These are phyloP conservation scores for Nesidiocoris tenuis DNA, from an alignment of 2,888 invertebrate species.

Conservation along the genomic window DNA sequence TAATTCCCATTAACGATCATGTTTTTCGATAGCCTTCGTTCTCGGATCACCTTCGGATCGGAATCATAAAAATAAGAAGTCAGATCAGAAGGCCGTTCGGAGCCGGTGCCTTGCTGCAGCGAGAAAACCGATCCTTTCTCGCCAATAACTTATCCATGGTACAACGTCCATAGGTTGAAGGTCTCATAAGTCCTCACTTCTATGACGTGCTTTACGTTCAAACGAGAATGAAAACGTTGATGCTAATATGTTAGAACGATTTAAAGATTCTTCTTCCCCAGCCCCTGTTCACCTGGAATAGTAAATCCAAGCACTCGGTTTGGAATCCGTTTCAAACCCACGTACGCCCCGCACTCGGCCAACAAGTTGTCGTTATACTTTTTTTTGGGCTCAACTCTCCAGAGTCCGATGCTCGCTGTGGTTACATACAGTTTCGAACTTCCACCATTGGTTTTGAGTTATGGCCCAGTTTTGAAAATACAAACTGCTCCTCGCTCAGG, in stretches of 20 bases:
- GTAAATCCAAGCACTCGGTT: slow-evolving; percentile 22
- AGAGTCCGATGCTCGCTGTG: slow-evolving; percentile 22
- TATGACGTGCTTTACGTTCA: slow-evolving; percentile 32
- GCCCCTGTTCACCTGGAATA: neutral
- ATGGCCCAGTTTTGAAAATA: neutral
- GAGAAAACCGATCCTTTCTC: slow-evolving; percentile 35
- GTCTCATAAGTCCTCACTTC: slow-evolving; percentile 24
- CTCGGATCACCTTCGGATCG: neutral
- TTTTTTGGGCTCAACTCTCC: slow-evolving; percentile 4
- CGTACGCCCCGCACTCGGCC: slow-evolving; percentile 3
- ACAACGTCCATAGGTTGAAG: slow-evolving; percentile 8
- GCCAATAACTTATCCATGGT: slow-evolving; percentile 34
- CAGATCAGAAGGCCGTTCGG: neutral
- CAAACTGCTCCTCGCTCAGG: slow-evolving; percentile 30
- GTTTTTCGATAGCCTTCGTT: slow-evolving; percentile 9
- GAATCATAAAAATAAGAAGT: neutral
- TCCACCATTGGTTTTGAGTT: slow-evolving; percentile 20
- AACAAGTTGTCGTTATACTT: slow-evolving; percentile 3
- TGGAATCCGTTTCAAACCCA: slow-evolving; percentile 19
- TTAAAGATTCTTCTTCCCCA: slow-evolving; percentile 13
- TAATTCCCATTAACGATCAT: slow-evolving; percentile 34
- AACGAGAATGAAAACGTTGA: slow-evolving; percentile 39
- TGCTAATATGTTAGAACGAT: slow-evolving; percentile 40
- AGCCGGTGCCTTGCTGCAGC: neutral
- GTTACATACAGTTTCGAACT: slow-evolving; percentile 35